Evolutionary conservation across 2,888 invertebrate species (phyloP).

Genomic region (Cantharis flavilabris): DNA sequence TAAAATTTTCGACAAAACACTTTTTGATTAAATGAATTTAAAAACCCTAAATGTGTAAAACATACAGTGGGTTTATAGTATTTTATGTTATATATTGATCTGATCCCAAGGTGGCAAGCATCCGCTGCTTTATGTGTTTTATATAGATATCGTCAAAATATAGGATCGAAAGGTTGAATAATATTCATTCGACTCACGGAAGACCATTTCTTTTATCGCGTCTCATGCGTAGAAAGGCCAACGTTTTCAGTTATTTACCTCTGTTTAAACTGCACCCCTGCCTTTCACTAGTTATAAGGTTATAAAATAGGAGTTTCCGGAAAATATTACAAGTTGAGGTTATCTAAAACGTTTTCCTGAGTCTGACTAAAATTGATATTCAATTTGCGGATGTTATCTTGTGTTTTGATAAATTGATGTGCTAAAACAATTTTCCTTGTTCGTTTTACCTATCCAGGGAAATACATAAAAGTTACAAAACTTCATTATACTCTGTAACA

Average conservation of each 20-base stretch:
- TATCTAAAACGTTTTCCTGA: constrained; percentile 24
- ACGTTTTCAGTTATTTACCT: constrained; percentile 43
- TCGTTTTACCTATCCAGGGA: constrained; percentile 10
- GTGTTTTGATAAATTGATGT: constrained; percentile 24
- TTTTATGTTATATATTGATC: constrained; percentile 36
- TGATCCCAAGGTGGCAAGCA: constrained; percentile 34
- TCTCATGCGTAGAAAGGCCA: constrained; percentile 41
- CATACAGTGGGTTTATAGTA: constrained; percentile 34
- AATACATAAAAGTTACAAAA: constrained; percentile 16
- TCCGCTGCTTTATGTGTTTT: constrained; percentile 41
- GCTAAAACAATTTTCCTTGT: constrained; percentile 21
- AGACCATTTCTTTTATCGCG: constrained; percentile 42
- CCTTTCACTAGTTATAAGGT: constrained; percentile 35
- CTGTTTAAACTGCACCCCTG: constrained; percentile 38
- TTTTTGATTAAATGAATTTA: constrained; percentile 28
- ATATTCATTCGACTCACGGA: constrained; percentile 43
- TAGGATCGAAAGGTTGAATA: constrained; percentile 39
- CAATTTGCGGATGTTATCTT: constrained; percentile 25
- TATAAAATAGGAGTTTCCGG: constrained; percentile 35
- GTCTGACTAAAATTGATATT: constrained; percentile 25
- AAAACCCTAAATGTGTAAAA: constrained; percentile 35
- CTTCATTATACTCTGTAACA: constrained; percentile 10
- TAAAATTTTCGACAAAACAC: constrained; percentile 11
- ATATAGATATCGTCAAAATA: constrained; percentile 41
- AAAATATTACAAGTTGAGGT: constrained; percentile 35